phyloP scores from a whole-genome alignment of 37 sponge, comb jelly and placozoan species.

The Halisarca cf. caerulea region DNA sequence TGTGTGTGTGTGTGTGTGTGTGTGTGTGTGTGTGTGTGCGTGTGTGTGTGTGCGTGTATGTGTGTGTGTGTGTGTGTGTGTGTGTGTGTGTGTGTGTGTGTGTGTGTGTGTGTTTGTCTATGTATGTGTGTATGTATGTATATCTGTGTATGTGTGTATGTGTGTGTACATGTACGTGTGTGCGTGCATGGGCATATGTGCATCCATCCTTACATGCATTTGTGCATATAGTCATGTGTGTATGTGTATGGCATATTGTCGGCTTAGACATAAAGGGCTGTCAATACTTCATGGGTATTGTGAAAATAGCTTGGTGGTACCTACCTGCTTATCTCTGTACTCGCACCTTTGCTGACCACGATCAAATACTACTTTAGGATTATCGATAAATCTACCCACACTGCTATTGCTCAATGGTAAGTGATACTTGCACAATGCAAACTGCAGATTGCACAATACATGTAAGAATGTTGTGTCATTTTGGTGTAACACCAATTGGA shows the following conservation, averaged over 20 bases:
- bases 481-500: too few species aligned
- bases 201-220: background rate
- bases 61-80: background rate
- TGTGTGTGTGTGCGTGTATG: slow-evolving; percentile 37
- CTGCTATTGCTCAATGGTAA: too few species aligned
- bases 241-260: slow-evolving; percentile 1
- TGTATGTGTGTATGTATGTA: slow-evolving; percentile 26
- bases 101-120: slow-evolving; percentile 33
- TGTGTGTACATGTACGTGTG: background rate
- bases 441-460: too few species aligned
- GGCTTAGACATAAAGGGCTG: too few species aligned
- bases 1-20: slow-evolving; percentile 19
- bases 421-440: too few species aligned
- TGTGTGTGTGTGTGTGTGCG: slow-evolving; percentile 27
- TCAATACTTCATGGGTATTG: too few species aligned
- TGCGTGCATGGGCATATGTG: slow-evolving; percentile 15
- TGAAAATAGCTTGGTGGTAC: too few species aligned
- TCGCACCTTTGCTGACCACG: too few species aligned
- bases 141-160: slow-evolving; percentile 20
- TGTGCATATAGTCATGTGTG: background rate
- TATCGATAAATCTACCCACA: too few species aligned
- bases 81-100: slow-evolving; percentile 46
- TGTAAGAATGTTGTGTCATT: too few species aligned
- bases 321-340: too few species aligned
- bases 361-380: too few species aligned